Evolutionary conservation across 2,797 vertebrate genomes (phyloP).

Genomic region (Neoniphon sammara): DNA sequence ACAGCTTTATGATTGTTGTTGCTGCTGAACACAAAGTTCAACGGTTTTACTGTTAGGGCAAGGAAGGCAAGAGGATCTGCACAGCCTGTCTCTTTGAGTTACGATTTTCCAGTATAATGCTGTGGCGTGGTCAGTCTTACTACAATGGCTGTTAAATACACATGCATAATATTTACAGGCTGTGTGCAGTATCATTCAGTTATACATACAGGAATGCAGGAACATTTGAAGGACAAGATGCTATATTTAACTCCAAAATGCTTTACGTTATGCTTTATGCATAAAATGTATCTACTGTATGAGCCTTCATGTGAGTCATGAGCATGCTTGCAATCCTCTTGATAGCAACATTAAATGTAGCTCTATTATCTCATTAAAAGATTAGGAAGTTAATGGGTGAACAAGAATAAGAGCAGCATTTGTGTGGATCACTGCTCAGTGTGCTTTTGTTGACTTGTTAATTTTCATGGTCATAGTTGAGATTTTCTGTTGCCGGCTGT

Average conservation of each 20-base stretch:
- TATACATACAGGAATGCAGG: neutral
- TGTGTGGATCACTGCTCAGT: constrained; percentile 4
- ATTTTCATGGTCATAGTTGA: constrained; percentile 50
- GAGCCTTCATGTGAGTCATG: neutral
- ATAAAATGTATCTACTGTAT: neutral
- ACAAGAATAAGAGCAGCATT: neutral
- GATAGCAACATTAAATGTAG: neutral
- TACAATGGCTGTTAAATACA: neutral
- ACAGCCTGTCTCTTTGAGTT: constrained; percentile 23
- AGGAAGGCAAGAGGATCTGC: constrained; percentile 22
- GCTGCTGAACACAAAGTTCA: constrained; percentile 53
- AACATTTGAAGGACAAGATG: neutral
- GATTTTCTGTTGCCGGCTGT: constrained; percentile 50
- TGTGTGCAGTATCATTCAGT: constrained; percentile 7
- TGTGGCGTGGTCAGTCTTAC: neutral
- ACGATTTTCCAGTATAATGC: neutral
- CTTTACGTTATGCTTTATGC: neutral
- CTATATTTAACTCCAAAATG: neutral
- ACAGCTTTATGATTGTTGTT: constrained; percentile 66
- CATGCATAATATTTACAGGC: constrained; percentile 27
- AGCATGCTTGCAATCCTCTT: too few species aligned
- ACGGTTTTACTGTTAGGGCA: constrained; percentile 36
- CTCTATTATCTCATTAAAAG: neutral
- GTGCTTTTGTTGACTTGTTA: constrained; percentile 11
- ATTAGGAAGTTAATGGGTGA: neutral